A percentile compares a stretch with the other conserved stretches of the same genome.
Conservation (phyloP, 2,888 invertebrate species). For the Amblyteles armatorius region DNA sequence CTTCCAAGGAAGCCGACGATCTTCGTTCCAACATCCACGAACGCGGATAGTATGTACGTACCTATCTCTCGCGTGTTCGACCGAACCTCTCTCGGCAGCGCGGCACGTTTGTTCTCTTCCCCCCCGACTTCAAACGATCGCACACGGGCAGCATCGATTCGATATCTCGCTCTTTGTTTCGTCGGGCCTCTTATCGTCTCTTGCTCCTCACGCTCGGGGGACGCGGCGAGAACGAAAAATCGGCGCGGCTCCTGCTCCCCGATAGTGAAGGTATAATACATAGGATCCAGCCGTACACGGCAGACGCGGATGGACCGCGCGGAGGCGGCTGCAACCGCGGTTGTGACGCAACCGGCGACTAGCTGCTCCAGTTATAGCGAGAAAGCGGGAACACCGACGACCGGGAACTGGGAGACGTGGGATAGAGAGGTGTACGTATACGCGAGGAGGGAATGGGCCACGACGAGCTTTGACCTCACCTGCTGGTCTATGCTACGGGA, state of each 20-base stretch:
- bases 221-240: slow-evolving; percentile 65
- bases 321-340: slow-evolving; percentile 50
- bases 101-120: slow-evolving; percentile 70
- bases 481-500: slow-evolving; percentile 61
- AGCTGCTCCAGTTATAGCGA: slow-evolving; percentile 63
- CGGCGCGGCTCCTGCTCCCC: slow-evolving; percentile 60
- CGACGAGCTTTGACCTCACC: slow-evolving; percentile 73
- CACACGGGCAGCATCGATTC: slow-evolving; percentile 49
- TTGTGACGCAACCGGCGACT: slow-evolving; percentile 58
- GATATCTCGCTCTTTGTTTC: slow-evolving; percentile 50
- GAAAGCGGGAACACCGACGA: slow-evolving; percentile 57
- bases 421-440: slow-evolving; percentile 37
- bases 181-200: slow-evolving; percentile 43
- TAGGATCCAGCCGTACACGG: slow-evolving; percentile 13
- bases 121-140: slow-evolving; percentile 59
- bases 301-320: slow-evolving; percentile 42
- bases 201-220: slow-evolving; percentile 28
- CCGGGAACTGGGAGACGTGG: slow-evolving; percentile 49
- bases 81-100: slow-evolving; percentile 36
- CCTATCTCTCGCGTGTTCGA: slow-evolving; percentile 71
- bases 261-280: slow-evolving; percentile 63
- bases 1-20: slow-evolving; percentile 67
- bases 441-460: slow-evolving; percentile 46
- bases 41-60: slow-evolving; percentile 67
- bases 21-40: slow-evolving; percentile 65